Conservation (phyloP, 2,888 invertebrate species). For the Thecophora atra region DNA sequence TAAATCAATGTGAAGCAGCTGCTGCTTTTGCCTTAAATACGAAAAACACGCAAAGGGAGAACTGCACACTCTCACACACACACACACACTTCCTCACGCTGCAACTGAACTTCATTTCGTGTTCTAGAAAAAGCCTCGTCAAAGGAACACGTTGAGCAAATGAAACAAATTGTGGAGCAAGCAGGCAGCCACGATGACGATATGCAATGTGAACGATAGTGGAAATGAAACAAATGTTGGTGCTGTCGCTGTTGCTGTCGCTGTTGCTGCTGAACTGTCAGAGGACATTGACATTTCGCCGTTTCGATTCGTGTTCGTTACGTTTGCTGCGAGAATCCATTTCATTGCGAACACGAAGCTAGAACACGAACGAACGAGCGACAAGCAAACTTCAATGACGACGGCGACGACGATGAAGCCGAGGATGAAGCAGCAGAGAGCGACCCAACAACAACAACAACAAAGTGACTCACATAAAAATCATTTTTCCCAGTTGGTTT, state of each 20-base stretch:
- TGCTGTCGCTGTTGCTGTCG: constrained; percentile 13
- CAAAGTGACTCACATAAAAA: neutral
- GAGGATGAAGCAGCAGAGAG: neutral
- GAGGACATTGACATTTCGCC: constrained; percentile 65
- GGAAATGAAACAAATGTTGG: neutral
- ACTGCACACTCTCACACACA: neutral
- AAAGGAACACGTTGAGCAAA: neutral
- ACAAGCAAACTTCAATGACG: neutral
- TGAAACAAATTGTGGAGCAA: constrained; percentile 6
- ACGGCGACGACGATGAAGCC: neutral
- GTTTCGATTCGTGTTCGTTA: constrained; percentile 52
- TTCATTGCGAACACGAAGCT: constrained; percentile 11
- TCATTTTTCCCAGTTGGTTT: neutral
- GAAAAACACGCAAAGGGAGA: neutral
- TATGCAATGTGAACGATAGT: neutral
- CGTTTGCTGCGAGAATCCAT: constrained; percentile 1
- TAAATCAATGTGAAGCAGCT: constrained; percentile 30
- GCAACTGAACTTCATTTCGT: too few species aligned
- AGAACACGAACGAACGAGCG: constrained; percentile 1
- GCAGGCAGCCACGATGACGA: neutral
- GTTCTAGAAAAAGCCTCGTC: too few species aligned
- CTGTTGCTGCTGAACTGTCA: constrained; percentile 32
- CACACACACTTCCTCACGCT: too few species aligned
- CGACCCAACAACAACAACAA: neutral
- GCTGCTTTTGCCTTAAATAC: neutral